Evolutionary conservation across 2,888 invertebrate species (phyloP).

Genomic region (Cephonodes hylas): DNA sequence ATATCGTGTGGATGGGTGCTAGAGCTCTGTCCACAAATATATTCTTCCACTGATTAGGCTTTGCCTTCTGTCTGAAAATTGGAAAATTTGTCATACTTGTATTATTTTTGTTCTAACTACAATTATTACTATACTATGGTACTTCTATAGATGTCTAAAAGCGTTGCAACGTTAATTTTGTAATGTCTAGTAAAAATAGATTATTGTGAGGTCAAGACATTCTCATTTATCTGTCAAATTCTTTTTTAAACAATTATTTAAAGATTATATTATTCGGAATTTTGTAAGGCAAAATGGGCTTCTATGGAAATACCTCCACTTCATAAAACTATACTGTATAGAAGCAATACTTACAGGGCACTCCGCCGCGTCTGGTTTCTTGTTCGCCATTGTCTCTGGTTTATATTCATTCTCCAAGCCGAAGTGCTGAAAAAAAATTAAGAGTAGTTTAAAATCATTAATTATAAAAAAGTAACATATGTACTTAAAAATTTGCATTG

Average conservation of each 20-base stretch:
- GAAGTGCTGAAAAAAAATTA: slow-evolving; percentile 53
- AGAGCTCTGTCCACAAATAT: slow-evolving; percentile 37
- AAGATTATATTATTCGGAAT: too few relatives aligned
- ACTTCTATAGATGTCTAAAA: too few relatives aligned
- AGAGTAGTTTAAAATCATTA: slow-evolving; percentile 1
- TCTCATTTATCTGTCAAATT: too few relatives aligned
- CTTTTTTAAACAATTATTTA: too few relatives aligned
- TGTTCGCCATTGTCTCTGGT: slow-evolving; percentile 62
- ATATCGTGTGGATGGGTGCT: slow-evolving; percentile 61
- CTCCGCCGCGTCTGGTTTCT: slow-evolving; percentile 46
- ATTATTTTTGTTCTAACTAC: slow-evolving; percentile 52
- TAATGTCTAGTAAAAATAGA: too few relatives aligned
- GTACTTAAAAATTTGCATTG: too few relatives aligned
- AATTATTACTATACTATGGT: too few relatives aligned
- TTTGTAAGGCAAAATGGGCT: too few relatives aligned
- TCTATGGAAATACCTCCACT: too few relatives aligned
- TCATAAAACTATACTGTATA: background rate
- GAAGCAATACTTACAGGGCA: slow-evolving; percentile 55
- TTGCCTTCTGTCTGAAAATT: slow-evolving; percentile 61
- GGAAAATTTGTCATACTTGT: slow-evolving; percentile 35
- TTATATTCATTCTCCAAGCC: slow-evolving; percentile 64
- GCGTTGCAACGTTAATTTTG: too few relatives aligned
- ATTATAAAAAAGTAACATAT: too few relatives aligned
- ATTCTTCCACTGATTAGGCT: slow-evolving; percentile 44
- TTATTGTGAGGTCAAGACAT: too few relatives aligned